Evolutionary conservation across 2,113 vertebrate genomes (phyloP).

Genomic region (Thunnus thynnus): DNA sequence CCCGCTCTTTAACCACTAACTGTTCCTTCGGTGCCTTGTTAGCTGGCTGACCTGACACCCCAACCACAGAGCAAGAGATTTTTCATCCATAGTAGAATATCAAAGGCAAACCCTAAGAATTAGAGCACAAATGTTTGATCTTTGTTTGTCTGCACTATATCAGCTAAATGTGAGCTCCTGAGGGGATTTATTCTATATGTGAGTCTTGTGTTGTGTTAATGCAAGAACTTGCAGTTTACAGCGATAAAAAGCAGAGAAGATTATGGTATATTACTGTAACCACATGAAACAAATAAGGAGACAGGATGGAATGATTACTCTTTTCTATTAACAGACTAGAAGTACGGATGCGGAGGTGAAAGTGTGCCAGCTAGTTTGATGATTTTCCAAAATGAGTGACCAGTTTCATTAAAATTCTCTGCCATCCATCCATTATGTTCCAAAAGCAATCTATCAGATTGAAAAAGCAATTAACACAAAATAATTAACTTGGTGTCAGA

Average conservation of each 20-base stretch:
- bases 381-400: slow-evolving; percentile 22
- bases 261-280: not conserved
- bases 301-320: not conserved
- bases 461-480: slow-evolving; percentile 23
- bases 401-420: slow-evolving; percentile 26
- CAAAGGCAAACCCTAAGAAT: not conserved
- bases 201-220: not conserved
- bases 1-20: not conserved
- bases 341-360: not conserved
- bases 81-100: not conserved
- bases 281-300: slow-evolving; percentile 1
- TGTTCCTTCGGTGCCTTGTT: slow-evolving; percentile 14
- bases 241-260: not conserved
- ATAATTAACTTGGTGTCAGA: slow-evolving; percentile 14
- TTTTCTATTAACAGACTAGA: not conserved
- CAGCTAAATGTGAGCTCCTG: not conserved
- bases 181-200: not conserved
- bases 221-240: not conserved
- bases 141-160: not conserved
- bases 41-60: not conserved
- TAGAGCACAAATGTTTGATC: not conserved
- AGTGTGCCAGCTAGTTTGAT: not conserved
- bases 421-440: slow-evolving; percentile 37
- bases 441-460: slow-evolving; percentile 25
- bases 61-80: not conserved